Evolutionary conservation across 1,140 invertebrate genomes (phyloP), one percentile per base, ranked within the genome.

Genomic region (Leptopilina clavipes): DNA sequence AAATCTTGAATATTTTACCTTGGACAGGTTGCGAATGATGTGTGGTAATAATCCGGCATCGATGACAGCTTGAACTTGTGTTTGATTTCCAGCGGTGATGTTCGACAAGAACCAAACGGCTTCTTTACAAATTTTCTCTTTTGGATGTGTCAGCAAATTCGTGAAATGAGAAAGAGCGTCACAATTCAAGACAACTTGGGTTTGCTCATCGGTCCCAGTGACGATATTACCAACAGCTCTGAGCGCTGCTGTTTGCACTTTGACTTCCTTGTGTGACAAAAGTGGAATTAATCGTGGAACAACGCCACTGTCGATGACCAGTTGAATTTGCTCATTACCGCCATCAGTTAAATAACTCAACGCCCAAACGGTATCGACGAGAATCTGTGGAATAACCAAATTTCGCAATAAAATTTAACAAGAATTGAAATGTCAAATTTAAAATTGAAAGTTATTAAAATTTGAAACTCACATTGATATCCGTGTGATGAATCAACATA

Each of bases 81-180:
- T 93, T 84, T 98, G 96, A 92, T 99, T 99, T 72, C 98, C 98
- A 37, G 98, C 98, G 79, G 98, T 99, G 44, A 99, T 98, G 90
- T 99, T 99, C 0, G 98, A 99, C 48, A 99, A 92, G 90, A 99
- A 99, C 98, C 98, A 99, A 7, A 99, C 97, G 17, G 98, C 98
- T 92, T 99, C 98, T 90, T 95, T 95, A 86, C 95, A 94, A 82
- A 95, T 95, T 86, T 95, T 95, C 78, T 97, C 95, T 87, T 96
- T 97, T 70, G 94, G 93, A 92, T 99, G 98, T 65, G 94, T 94
- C 19, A 99, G 91, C 70, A 99, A 92, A 74, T 94, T 93, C 17
- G 95, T 95, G 89, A 98, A 98, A 90, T 99, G 96, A 72, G 95
- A 94, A 10, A 99, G 92, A 17, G 97, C 98, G 83, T 97, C 97